Evolutionary conservation across 2,888 invertebrate genomes (phyloP).

Genomic region (Volucella inanis): DNA sequence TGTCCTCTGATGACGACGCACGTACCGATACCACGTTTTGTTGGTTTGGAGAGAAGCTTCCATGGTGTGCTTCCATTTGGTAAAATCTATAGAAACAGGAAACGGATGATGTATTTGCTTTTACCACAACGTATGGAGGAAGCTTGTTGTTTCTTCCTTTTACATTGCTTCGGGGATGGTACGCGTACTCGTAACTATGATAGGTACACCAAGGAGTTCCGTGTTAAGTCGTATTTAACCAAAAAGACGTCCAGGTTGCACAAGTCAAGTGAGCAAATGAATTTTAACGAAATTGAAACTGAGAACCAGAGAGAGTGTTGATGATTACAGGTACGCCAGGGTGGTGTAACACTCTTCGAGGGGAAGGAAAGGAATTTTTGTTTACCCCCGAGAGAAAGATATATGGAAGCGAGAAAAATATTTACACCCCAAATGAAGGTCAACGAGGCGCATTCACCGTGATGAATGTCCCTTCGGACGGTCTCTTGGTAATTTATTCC

Average conservation of each 20-base stretch:
- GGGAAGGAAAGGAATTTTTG: slow-evolving; percentile 39
- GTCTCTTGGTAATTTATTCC: slow-evolving; percentile 17
- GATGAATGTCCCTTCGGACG: slow-evolving; percentile 17
- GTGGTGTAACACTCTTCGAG: background rate
- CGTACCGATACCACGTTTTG: background rate
- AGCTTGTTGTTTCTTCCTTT: slow-evolving; percentile 51
- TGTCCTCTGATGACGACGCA: background rate
- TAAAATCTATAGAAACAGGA: slow-evolving; percentile 64
- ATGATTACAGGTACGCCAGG: no score
- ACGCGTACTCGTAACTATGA: background rate
- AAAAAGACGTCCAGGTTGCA: slow-evolving; percentile 73
- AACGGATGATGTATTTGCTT: slow-evolving; percentile 73
- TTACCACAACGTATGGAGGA: slow-evolving; percentile 61
- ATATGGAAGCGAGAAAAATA: slow-evolving; percentile 54
- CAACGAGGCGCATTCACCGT: slow-evolving; percentile 57
- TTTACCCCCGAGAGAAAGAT: slow-evolving; percentile 45
- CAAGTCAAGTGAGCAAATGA: slow-evolving; percentile 74
- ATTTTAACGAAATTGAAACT: slow-evolving; percentile 69
- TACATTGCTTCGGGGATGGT: background rate
- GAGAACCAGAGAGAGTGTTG: slow-evolving; percentile 9
- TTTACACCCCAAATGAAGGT: slow-evolving; percentile 69
- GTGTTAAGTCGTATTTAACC: slow-evolving; percentile 74
- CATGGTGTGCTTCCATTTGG: slow-evolving; percentile 52
- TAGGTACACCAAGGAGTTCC: slow-evolving; percentile 38
- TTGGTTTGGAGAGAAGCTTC: slow-evolving; percentile 7